Evolutionary conservation across 2,888 invertebrate genomes (phyloP).

Genomic region (Morpho deidamia): DNA sequence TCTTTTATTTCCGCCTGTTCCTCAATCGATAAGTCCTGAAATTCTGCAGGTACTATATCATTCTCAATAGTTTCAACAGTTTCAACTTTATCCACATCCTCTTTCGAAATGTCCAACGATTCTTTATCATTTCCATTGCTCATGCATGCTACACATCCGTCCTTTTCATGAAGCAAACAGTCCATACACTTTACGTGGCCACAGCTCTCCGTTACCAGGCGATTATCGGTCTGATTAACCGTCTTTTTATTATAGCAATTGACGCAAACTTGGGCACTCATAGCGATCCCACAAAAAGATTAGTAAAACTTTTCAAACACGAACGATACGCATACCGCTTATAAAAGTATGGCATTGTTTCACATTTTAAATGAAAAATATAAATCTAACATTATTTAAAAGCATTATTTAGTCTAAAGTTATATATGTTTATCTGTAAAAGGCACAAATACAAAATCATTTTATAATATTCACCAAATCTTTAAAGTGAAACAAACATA

Average conservation of each 20-base stretch:
- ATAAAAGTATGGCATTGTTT: neutral
- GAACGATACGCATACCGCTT: neutral
- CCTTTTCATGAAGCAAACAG: slow-evolving; percentile 83
- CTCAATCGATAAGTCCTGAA: slow-evolving; percentile 22
- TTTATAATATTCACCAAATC: neutral
- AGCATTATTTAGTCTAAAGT: neutral
- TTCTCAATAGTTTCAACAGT: slow-evolving; percentile 9
- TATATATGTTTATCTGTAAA: neutral
- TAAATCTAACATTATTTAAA: neutral
- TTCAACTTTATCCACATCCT: slow-evolving; percentile 5
- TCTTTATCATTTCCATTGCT: slow-evolving; percentile 30
- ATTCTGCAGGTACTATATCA: slow-evolving; percentile 11
- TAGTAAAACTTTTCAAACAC: neutral
- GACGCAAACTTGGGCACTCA: slow-evolving; percentile 75
- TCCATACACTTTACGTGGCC: slow-evolving; percentile 87
- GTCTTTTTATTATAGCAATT: slow-evolving; percentile 78
- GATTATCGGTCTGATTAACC: slow-evolving; percentile 75
- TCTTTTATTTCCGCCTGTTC: slow-evolving; percentile 24
- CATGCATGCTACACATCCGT: slow-evolving; percentile 79
- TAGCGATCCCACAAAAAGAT: slow-evolving; percentile 33
- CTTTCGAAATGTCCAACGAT: slow-evolving; percentile 13
- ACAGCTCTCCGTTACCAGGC: slow-evolving; percentile 85
- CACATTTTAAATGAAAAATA: neutral
- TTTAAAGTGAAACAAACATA: neutral
- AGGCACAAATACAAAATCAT: neutral